phyloP scores from a whole-genome alignment of 1,140 invertebrate genomes.

The Trichoplusia ni region DNA sequence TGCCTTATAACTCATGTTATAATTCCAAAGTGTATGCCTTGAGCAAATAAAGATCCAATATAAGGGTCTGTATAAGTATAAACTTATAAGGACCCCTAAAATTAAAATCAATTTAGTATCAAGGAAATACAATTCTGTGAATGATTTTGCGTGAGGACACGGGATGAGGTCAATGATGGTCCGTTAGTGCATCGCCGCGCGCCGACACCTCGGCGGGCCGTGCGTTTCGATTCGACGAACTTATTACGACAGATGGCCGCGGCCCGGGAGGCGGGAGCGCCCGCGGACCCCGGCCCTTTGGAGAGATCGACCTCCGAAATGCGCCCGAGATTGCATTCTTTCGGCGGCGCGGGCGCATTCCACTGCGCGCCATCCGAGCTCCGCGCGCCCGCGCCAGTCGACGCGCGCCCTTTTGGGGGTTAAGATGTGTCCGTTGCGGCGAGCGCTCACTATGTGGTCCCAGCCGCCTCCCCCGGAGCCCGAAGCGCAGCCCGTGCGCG shows the following conservation, averaged over 20 bases:
- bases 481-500: constrained; percentile 46
- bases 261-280: constrained; percentile 71
- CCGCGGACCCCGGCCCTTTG: constrained; percentile 65
- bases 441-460: constrained; percentile 72
- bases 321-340: constrained; percentile 81
- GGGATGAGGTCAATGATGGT: constrained; percentile 60
- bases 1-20: too few relatives aligned
- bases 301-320: constrained; percentile 80
- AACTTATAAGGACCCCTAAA: constrained; percentile 8
- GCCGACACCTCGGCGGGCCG: constrained; percentile 57
- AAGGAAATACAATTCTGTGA: constrained; percentile 40
- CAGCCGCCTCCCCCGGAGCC: constrained; percentile 71
- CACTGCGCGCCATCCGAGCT: constrained; percentile 72
- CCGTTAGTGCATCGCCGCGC: constrained; percentile 66
- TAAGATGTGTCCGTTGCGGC: constrained; percentile 80
- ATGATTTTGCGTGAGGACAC: constrained; percentile 69
- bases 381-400: constrained; percentile 76
- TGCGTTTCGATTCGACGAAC: constrained; percentile 68
- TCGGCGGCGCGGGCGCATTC: constrained; percentile 80
- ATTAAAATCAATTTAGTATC: constrained; percentile 22
- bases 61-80: background rate
- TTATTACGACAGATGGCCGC: constrained; percentile 77
- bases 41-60: background rate
- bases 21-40: background rate
- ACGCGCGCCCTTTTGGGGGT: constrained; percentile 80